Evolutionary conservation across 2,888 invertebrate genomes (phyloP).

Genomic region (Habroteleia sp.): DNA sequence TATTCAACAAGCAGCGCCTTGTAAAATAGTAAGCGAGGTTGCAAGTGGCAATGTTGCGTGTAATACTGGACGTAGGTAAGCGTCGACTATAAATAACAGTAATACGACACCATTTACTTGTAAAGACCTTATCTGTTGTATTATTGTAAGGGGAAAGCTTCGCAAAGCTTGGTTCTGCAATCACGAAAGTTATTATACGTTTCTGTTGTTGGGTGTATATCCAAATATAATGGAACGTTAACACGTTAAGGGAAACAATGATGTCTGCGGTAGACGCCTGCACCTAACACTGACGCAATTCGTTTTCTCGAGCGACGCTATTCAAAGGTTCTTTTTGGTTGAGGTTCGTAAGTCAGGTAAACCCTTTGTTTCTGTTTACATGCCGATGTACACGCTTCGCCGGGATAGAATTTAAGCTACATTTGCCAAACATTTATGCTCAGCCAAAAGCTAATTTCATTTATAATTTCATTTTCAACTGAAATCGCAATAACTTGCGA

Average conservation of each 20-base stretch:
- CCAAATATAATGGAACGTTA: conserved; percentile 62
- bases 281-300: conserved; percentile 54
- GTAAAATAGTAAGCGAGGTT: conserved; percentile 12
- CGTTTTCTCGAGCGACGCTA: conserved; percentile 43
- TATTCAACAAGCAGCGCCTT: not conserved
- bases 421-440: conserved; percentile 23
- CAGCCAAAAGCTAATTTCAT: conserved; percentile 25
- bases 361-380: conserved; percentile 58
- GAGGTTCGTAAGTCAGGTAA: conserved; percentile 46
- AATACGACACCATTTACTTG: conserved; percentile 57
- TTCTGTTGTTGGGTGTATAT: conserved; percentile 46
- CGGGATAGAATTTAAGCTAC: conserved; percentile 33
- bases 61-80: conserved; percentile 37
- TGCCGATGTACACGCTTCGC: conserved; percentile 24
- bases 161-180: conserved; percentile 40
- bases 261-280: conserved; percentile 59
- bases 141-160: conserved; percentile 46
- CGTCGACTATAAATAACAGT: conserved; percentile 54
- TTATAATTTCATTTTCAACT: conserved; percentile 19
- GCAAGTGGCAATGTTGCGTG: conserved; percentile 32
- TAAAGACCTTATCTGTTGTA: conserved; percentile 64
- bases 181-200: conserved; percentile 55
- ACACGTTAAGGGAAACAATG: conserved; percentile 56
- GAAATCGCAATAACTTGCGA: conserved; percentile 1
- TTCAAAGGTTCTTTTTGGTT: conserved; percentile 43